phyloP scores from a whole-genome alignment of 2,888 invertebrate genomes.

The Drosophila trichaetosa region DNA sequence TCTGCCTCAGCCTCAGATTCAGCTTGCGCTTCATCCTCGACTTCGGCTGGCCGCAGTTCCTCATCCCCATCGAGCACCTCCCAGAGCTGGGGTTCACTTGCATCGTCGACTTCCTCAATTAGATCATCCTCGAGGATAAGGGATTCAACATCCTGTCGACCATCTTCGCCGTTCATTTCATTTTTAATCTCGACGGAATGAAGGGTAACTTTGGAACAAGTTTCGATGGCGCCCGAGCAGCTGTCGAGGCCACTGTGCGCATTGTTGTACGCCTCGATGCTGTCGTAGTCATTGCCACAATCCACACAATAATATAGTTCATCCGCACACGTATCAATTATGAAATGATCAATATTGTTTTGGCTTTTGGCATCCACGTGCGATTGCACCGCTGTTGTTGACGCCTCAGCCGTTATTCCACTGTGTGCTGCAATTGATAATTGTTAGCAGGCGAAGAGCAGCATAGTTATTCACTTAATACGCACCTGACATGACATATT shows the following conservation, averaged over 20 bases:
- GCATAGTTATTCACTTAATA: neutral
- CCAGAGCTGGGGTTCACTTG: conserved; percentile 52
- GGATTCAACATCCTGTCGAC: conserved; percentile 17
- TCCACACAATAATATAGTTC: conserved; percentile 55
- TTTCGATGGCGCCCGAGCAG: conserved; percentile 29
- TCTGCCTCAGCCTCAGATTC: conserved; percentile 13
- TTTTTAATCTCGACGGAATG: conserved; percentile 37
- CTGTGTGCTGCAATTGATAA: conserved; percentile 14
- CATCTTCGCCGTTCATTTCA: conserved; percentile 23
- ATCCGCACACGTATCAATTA: conserved; percentile 41
- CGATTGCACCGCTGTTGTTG: conserved; percentile 4
- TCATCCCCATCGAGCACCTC: conserved; percentile 52
- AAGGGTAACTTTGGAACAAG: conserved; percentile 19
- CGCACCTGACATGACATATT: conserved; percentile 62
- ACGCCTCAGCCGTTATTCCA: neutral
- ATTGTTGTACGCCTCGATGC: conserved; percentile 42
- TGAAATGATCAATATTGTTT: conserved; percentile 44
- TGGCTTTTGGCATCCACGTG: conserved; percentile 43
- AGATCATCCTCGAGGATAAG: conserved; percentile 27
- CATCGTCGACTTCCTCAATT: conserved; percentile 43
- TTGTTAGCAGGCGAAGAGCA: neutral
- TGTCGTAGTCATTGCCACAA: conserved; percentile 50
- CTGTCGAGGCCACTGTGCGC: conserved; percentile 33
- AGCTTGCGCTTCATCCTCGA: neutral
- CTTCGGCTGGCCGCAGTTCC: neutral